Base-by-base conservation (phyloP, 2,797 vertebrate genomes). In the Chrysocyon brachyurus region DNA sequence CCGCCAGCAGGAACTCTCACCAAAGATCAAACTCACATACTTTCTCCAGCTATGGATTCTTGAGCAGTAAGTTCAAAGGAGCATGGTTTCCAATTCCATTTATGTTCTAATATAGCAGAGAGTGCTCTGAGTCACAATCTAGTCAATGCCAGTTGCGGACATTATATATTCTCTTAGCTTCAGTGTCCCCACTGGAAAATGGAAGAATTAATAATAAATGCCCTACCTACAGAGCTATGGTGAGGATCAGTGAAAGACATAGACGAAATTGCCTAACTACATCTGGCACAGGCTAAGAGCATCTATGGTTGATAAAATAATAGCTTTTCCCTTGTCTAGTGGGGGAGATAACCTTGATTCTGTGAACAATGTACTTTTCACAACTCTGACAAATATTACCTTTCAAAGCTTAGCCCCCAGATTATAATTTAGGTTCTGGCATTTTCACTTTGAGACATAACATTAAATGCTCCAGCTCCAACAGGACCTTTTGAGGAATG, bases 391-490 rank as follows among this genome's bases (percentile, higher is more conserved):
- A 94, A 92, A 81, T 68, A 73, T 6, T 70, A n/a, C 68, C 56
- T 97, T 92, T 17, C 12, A 83, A 88, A 78, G 10, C 40, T 94
- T 78, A 93, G 86, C 52, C 87, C 19, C 17, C 12, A 22, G 85
- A 78, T 63, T 73, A 36, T 12, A 86, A 56, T 36, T 68, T 85
- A 73, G 11, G 12, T 68, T 64, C 92, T 86, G 87, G 17, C 10
- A 92, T 88, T 95, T 97, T 84, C 85, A 68, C 57, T 70, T 91
- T 17, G 22, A 95, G 56, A 88, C 63, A 2, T 78, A 46, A 68
- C 24, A 64, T 64, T 66, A 46, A 96, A 59, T 26, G 31, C 2
- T 75, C 54, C 63, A 40, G 26, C 56, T 88, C 70, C 68, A 64
- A 81, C 14, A 79, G 40, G 40, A 54, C 17, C n/a, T 85, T 72